Percentiles rank a stretch among this genome's conserved stretches.
Conservation (phyloP, 1,140 invertebrate species). For the Brachionus paranguensis region DNA sequence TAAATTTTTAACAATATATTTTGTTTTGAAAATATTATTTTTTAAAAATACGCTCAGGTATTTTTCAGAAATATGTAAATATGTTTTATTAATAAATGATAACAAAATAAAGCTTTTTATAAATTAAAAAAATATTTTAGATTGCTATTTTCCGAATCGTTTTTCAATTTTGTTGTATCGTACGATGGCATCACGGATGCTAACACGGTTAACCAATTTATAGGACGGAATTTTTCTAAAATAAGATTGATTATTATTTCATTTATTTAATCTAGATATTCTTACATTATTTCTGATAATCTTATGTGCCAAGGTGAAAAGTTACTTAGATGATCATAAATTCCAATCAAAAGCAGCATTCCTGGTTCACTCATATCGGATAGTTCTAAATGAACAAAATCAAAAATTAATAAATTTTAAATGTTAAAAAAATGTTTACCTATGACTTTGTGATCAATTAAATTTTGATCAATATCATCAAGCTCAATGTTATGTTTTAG, state of each 20-base stretch:
- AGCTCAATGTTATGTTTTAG: not conserved
- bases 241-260: not conserved
- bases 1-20: no score
- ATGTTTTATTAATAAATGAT: not conserved
- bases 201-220: not conserved
- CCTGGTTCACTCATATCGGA: not conserved
- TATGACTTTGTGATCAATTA: not conserved
- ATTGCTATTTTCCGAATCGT: constrained; percentile 28
- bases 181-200: not conserved
- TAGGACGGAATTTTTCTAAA: constrained; percentile 16
- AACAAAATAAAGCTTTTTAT: not conserved
- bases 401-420: not conserved
- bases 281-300: constrained; percentile 24
- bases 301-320: constrained; percentile 15
- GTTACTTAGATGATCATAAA: not conserved
- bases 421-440: not conserved
- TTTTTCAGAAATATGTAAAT: not conserved
- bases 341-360: not conserved
- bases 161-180: constrained; percentile 37
- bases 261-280: not conserved
- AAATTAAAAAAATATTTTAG: not conserved
- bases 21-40: no score
- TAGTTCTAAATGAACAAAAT: not conserved
- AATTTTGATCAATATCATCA: not conserved
- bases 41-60: no score